Evolutionary conservation across 2,888 invertebrate species (phyloP), one percentile per base, ranked within the genome.

Genomic region (Drosophila merina): DNA sequence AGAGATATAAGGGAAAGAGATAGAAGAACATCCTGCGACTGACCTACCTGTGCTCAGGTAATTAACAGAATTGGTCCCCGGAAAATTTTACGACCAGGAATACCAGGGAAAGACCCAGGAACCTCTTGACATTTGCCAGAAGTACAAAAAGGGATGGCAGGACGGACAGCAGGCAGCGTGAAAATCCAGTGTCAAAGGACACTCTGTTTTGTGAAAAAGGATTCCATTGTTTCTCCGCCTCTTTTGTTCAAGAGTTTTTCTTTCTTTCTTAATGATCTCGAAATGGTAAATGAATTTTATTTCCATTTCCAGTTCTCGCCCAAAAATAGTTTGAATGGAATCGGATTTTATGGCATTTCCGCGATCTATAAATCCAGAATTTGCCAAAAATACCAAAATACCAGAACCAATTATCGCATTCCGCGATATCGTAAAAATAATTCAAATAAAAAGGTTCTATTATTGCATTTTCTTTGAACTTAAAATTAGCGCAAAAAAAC

Each of bases 71-170:
- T 66, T 45, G 51, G 44, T 54, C 31, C 44, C 68, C 45, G 30
- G 38, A 54, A 26, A 20, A 31, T 63, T 69, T 69, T 69, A 69
- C 44, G 63, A 72, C 45, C 49, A 49, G 63, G 50, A 69, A 69
- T 69, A 36, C 70, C 52, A 33, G 45, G 56, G 50, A 75, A 71
- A 71, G 42, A 50, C 71, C 59, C 52, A 45, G 38, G 45, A 74
- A 60, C 47, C 74, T 63, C 72, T 63, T 75, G 73, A 75, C 72
- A 75, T 63, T 75, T 57, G 52, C 67, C 63, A 30, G 62, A 40
- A 38, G 38, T 14, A 60, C 50, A 45, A 51, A 51, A 36, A 12
- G 67, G 40, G 36, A 36, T 36, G 40, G 10, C 6, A 25, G 28
- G 12, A 20, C 20, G 40, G 33, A 33, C 4, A 55, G 10, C 6